Evolutionary conservation across 2,888 invertebrate genomes (phyloP).

Genomic region (Mantis religiosa): DNA sequence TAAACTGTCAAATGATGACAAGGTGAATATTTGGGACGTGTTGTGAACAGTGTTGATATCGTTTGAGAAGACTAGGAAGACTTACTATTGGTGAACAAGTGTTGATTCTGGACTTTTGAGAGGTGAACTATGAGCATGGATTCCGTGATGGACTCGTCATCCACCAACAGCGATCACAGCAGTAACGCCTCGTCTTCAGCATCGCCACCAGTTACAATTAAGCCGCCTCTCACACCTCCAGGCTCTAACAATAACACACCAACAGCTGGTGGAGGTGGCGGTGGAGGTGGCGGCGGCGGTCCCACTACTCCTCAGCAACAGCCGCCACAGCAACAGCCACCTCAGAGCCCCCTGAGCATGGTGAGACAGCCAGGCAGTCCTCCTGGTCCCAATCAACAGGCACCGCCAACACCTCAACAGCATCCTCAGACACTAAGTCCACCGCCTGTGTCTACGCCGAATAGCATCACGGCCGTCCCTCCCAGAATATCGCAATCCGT

Average conservation of each 20-base stretch:
- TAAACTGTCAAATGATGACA: background rate
- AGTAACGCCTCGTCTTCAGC: constrained; percentile 51
- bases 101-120: background rate
- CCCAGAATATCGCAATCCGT: constrained; percentile 52
- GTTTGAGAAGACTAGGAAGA: background rate
- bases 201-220: constrained; percentile 45
- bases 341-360: constrained; percentile 28
- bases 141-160: constrained; percentile 54
- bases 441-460: constrained; percentile 55
- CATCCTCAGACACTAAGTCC: constrained; percentile 59
- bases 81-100: background rate
- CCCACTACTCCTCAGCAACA: constrained; percentile 36
- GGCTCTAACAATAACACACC: constrained; percentile 43
- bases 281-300: constrained; percentile 36
- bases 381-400: constrained; percentile 42
- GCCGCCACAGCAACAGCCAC: constrained; percentile 35
- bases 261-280: constrained; percentile 43
- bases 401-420: constrained; percentile 47
- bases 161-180: constrained; percentile 54
- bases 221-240: constrained; percentile 45
- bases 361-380: constrained; percentile 41
- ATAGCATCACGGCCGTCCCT: constrained; percentile 32
- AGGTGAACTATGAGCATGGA: constrained; percentile 45
- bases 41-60: background rate
- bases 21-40: background rate